These are phyloP conservation scores for Spodoptera litura DNA, from an alignment of 1,140 invertebrate species.

Conservation along the genomic window DNA sequence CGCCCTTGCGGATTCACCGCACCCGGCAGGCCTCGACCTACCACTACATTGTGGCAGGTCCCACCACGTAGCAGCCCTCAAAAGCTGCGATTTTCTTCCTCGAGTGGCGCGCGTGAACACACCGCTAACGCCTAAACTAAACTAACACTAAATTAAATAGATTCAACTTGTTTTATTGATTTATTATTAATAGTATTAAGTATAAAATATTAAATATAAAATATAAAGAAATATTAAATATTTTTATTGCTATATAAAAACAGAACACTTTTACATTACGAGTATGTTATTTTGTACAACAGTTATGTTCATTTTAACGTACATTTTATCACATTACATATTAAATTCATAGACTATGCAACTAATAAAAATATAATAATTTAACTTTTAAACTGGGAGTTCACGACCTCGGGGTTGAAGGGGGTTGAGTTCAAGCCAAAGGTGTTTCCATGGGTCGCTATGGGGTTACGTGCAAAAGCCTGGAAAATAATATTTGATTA, in stretches of 20 bases:
- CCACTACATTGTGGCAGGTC: too few relatives aligned
- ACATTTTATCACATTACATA: not conserved
- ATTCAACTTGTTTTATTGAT: too few relatives aligned
- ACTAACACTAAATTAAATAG: too few relatives aligned
- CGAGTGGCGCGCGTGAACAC: too few relatives aligned
- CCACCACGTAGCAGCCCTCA: too few relatives aligned
- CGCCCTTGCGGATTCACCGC: too few relatives aligned
- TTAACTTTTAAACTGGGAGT: conserved; percentile 53
- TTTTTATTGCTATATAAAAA: not conserved
- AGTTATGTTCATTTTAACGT: not conserved
- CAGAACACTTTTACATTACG: conserved; percentile 15
- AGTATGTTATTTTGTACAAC: conserved; percentile 1
- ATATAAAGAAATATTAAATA: not conserved
- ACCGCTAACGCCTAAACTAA: too few relatives aligned
- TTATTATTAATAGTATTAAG: too few relatives aligned
- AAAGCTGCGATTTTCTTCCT: too few relatives aligned
- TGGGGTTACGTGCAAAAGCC: conserved; percentile 10
- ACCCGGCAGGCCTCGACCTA: too few relatives aligned
- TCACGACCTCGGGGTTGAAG: conserved; percentile 67
- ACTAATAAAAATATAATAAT: not conserved
- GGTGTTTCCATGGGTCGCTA: conserved; percentile 69
- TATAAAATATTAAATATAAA: not conserved
- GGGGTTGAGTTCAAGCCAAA: conserved; percentile 73
- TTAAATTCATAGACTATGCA: not conserved
- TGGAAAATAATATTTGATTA: conserved; percentile 30